phyloP scores from a whole-genome alignment of 2,888 invertebrate species.

The Arrhopalites spinosus region DNA sequence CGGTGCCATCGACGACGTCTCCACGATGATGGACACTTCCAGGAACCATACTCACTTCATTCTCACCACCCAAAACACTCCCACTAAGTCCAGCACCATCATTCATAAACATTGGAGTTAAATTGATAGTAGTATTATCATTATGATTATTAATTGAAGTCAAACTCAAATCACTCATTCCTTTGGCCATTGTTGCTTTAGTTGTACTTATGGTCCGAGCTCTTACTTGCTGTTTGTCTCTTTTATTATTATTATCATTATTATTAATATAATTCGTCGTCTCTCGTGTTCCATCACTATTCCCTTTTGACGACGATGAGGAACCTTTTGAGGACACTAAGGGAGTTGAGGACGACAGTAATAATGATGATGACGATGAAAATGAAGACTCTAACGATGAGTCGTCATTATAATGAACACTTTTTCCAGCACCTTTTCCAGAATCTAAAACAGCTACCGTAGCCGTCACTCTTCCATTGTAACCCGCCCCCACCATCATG shows the following conservation, averaged over 20 bases:
- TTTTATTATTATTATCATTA: neutral
- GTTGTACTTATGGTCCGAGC: neutral
- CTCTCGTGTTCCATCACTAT: neutral
- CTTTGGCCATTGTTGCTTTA: neutral
- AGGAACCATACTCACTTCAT: neutral
- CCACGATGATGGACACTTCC: neutral
- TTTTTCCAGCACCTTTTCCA: neutral
- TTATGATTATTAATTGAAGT: neutral
- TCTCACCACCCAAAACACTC: neutral
- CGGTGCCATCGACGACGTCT: neutral
- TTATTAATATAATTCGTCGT: neutral
- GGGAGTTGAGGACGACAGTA: neutral
- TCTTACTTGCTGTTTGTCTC: neutral
- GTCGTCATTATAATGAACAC: slow-evolving; percentile 8
- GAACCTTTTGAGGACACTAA: neutral
- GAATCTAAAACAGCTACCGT: neutral
- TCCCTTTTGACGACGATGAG: neutral
- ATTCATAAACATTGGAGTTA: neutral
- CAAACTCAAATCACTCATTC: neutral
- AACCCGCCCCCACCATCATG: neutral
- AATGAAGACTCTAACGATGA: neutral
- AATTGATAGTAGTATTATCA: neutral
- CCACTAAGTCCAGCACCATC: neutral
- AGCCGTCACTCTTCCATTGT: slow-evolving; percentile 10
- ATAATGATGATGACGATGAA: too few species aligned